These are phyloP conservation scores for Brachionus asplanchnoidis DNA, from an alignment of 1,140 invertebrate species.

Conservation along the genomic window DNA sequence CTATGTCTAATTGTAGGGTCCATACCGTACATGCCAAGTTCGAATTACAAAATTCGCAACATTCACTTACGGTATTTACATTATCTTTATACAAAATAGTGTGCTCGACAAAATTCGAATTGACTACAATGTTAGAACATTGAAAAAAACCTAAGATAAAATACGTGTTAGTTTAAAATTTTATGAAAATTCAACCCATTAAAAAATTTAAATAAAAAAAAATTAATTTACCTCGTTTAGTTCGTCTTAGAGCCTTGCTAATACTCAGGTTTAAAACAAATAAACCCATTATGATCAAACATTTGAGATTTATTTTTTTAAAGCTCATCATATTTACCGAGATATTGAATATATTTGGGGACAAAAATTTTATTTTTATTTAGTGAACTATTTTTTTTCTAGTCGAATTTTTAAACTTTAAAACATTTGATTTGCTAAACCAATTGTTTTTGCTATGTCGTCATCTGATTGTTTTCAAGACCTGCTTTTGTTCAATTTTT, in stretches of 20 bases:
- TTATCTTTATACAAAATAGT: slow-evolving; percentile 39
- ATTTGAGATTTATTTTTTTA: background rate
- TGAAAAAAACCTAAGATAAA: background rate
- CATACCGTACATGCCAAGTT: slow-evolving; percentile 15
- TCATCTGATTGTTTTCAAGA: background rate
- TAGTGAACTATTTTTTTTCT: background rate
- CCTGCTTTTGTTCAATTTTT: background rate
- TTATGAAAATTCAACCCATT: too few species aligned
- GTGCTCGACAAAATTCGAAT: slow-evolving; percentile 24
- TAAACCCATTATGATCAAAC: background rate
- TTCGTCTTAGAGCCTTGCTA: background rate
- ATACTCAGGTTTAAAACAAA: background rate
- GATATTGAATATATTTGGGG: background rate
- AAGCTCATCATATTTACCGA: background rate
- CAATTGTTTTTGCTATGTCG: background rate
- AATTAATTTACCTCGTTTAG: background rate
- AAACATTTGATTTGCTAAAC: background rate
- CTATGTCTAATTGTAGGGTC: slow-evolving; percentile 32
- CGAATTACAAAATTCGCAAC: slow-evolving; percentile 42
- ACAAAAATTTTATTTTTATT: background rate
- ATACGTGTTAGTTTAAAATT: background rate
- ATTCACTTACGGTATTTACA: slow-evolving; percentile 22
- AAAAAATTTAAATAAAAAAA: background rate
- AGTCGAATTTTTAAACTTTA: background rate
- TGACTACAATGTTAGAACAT: slow-evolving; percentile 23